Conservation (phyloP, 2,113 vertebrate species). For the Balaeniceps rex region DNA sequence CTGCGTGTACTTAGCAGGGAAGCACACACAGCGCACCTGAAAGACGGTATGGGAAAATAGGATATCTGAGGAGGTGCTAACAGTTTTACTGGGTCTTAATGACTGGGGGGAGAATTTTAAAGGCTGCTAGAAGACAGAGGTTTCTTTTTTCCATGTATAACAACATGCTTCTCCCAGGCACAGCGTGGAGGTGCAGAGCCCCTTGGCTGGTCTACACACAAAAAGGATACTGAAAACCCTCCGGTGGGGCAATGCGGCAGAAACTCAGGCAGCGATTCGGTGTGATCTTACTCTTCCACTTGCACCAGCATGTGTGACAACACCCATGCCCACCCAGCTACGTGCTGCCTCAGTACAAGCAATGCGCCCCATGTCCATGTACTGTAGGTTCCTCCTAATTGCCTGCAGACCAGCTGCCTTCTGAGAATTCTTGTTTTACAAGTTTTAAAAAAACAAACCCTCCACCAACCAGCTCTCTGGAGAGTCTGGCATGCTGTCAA, state of each 20-base stretch:
- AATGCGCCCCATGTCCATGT: rapidly evolving
- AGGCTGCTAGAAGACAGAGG: not conserved
- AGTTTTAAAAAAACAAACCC: not conserved
- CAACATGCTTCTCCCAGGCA: not conserved
- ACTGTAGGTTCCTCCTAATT: not conserved
- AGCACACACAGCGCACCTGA: not conserved
- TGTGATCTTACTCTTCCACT: not conserved
- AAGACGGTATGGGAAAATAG: not conserved
- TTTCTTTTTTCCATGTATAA: not conserved
- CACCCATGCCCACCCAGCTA: rapidly evolving
- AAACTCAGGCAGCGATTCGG: not conserved
- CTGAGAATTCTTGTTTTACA: slow-evolving; percentile 40
- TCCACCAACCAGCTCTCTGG: not conserved
- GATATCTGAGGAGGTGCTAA: slow-evolving; percentile 18
- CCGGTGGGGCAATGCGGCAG: not conserved
- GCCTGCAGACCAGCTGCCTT: not conserved
- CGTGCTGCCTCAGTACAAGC: rapidly evolving
- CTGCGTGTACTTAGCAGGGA: not conserved
- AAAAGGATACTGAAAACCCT: not conserved
- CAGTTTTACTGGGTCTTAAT: slow-evolving; percentile 26
- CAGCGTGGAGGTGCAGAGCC: not conserved
- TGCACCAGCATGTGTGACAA: not conserved
- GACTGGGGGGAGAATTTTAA: not conserved
- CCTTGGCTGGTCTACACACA: not conserved
- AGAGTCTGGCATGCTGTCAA: not conserved